A percentile compares a stretch with the other conserved stretches of the same genome.
These are phyloP conservation scores for Sus cebifrons DNA, from an alignment of 2,797 vertebrate species.

Conservation along the genomic window DNA sequence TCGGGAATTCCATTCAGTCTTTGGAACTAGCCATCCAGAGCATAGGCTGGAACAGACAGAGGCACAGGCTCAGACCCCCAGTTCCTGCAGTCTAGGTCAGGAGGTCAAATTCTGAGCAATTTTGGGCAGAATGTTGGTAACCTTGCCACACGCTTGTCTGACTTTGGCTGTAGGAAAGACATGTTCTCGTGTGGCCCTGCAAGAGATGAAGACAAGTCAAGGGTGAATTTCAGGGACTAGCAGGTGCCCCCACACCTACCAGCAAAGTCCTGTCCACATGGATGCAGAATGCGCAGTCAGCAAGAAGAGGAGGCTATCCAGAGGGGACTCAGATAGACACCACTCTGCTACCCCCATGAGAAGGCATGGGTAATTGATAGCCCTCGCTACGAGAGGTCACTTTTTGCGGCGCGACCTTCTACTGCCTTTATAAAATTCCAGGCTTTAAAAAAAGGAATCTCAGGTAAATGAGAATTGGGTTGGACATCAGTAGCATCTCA, in stretches of 20 bases:
- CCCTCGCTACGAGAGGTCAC: not conserved
- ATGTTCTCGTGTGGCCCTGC: not conserved
- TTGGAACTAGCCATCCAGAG: not conserved
- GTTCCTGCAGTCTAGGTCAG: not conserved
- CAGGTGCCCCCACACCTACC: not conserved
- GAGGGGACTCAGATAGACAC: not conserved
- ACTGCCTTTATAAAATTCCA: not conserved
- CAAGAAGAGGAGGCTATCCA: not conserved
- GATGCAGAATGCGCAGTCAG: not conserved
- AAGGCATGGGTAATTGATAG: not conserved
- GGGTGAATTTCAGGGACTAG: not conserved
- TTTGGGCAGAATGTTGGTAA: not conserved
- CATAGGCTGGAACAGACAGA: not conserved
- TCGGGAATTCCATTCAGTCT: not conserved
- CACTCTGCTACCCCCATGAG: rapidly evolving
- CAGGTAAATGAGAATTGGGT: not conserved
- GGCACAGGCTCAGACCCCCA: not conserved
- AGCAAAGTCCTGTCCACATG: rapidly evolving
- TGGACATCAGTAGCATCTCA: not conserved
- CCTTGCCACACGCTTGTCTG: not conserved
- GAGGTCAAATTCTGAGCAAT: not conserved
- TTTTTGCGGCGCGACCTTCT: not conserved
- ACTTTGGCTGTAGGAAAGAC: not conserved
- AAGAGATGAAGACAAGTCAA: not conserved
- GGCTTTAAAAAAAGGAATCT: not conserved